Evolutionary conservation across 2,113 vertebrate genomes (phyloP).

Genomic region (Melierax canorus): DNA sequence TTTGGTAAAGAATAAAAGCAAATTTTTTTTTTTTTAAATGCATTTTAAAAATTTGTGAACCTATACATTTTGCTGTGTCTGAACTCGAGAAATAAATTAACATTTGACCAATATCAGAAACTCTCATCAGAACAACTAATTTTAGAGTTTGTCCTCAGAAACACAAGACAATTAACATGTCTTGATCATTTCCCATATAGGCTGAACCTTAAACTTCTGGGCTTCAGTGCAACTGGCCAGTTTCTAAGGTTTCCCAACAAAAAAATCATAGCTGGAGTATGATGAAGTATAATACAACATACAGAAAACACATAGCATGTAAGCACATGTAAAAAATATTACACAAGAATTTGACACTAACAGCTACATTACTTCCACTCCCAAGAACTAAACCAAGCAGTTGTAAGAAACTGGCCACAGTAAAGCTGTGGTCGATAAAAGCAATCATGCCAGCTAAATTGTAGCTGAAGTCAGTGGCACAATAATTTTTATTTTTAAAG

Average conservation of each 20-base stretch:
- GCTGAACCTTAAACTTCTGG: not conserved
- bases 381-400: conserved; percentile 22
- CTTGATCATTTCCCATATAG: not conserved
- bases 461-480: conserved; percentile 17
- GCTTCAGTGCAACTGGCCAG: not conserved
- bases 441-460: conserved; percentile 31
- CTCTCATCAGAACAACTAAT: not conserved
- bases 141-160: not conserved
- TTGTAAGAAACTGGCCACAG: not conserved
- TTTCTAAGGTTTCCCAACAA: not conserved
- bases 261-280: not conserved
- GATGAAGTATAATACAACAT: not conserved
- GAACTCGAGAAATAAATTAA: not conserved
- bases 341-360: conserved; percentile 17
- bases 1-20: not conserved
- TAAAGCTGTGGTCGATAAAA: conserved; percentile 42
- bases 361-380: conserved; percentile 34
- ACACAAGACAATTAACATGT: not conserved
- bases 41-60: not conserved
- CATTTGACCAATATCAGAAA: not conserved
- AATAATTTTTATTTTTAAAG: conserved; percentile 47
- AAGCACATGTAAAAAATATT: conserved; percentile 26
- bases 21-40: not conserved
- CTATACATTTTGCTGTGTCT: not conserved
- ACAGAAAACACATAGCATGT: not conserved